Base-by-base conservation (phyloP, 2,888 invertebrate species). In the Phymatocera aterrima region DNA sequence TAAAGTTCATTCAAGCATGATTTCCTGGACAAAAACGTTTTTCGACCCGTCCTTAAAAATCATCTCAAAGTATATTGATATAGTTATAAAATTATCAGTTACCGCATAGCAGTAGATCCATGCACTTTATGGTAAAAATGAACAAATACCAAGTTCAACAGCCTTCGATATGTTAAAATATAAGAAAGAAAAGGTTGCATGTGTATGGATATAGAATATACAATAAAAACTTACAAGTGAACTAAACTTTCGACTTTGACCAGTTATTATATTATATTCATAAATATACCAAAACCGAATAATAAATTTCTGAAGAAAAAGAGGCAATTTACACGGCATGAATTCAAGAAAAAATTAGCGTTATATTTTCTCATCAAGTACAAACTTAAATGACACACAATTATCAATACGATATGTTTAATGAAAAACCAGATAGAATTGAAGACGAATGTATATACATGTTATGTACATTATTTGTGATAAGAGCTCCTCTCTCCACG, bases 41-140 rank as follows among this genome's bases (percentile, higher is more conserved):
- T 28, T n/a, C n/a, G 75, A 75, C 75, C 75, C 57, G 60, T n/a
- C 75, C 75, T 18, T 75, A 75, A 75, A 57, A 75, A 54, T n/a
- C n/a, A 48, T 51, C 43, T 72, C 21, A 34, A 10, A 12, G 12
- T 34, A 72, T 28, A 3, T 48, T 31, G 21, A 3, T 21, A 12
- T n/a, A 34, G 15, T 12, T 21, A 3, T 40, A 28, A n/a, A 46
- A 46, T 28, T 12, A 31, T 68, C 15, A 5, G 1, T 64, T 18
- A 18, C 15, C n/a, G 15, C 10, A 10, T n/a, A n/a, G 10, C 68
- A 46, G 1, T 68, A 28, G 46, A 68, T 68, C 21, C 43, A 68
- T 24, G n/a, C 4, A 54, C 21, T 51, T 51, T 5, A 8, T 12
- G 1, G 54, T 0, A 12, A 24, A 24, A 54, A 54, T 3, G 54